Conservation (phyloP, 2,888 invertebrate species). For the Drosophila pseudotalamancana region DNA sequence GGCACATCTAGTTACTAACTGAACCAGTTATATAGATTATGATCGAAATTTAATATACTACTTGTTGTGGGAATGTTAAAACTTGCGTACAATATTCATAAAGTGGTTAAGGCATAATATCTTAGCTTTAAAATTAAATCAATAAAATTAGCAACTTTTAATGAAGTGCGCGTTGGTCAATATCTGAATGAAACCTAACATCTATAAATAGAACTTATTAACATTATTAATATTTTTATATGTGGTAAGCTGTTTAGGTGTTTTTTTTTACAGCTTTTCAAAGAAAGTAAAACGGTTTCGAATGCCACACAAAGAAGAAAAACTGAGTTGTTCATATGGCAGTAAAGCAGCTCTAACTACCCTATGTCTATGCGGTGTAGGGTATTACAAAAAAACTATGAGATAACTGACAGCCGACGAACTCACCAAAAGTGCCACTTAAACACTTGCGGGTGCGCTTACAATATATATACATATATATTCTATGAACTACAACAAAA, state of each 20-base stretch:
- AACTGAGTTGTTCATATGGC: not conserved
- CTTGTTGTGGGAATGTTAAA: no score
- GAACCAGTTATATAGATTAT: conserved; percentile 7
- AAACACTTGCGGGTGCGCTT: conserved; percentile 47
- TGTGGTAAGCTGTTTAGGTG: no score
- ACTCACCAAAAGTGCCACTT: conserved; percentile 64
- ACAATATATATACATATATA: conserved; percentile 37
- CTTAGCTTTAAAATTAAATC: not conserved
- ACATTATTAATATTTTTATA: no score
- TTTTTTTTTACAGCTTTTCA: no score
- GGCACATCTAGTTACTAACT: conserved; percentile 5
- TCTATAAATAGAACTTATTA: no score
- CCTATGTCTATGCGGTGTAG: not conserved
- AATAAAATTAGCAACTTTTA: not conserved
- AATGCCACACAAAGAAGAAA: no score
- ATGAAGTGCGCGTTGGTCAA: not conserved
- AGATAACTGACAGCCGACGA: conserved; percentile 56
- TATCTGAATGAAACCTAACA: no score
- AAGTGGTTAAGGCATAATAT: no score
- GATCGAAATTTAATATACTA: not conserved
- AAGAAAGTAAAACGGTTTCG: no score
- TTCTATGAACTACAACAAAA: conserved; percentile 16
- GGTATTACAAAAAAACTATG: conserved; percentile 34
- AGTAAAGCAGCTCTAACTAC: not conserved
- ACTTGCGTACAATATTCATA: no score